These are phyloP conservation scores for Himantopus leucocephalus DNA, from an alignment of 2,113 vertebrate genomes.

Conservation along the genomic window DNA sequence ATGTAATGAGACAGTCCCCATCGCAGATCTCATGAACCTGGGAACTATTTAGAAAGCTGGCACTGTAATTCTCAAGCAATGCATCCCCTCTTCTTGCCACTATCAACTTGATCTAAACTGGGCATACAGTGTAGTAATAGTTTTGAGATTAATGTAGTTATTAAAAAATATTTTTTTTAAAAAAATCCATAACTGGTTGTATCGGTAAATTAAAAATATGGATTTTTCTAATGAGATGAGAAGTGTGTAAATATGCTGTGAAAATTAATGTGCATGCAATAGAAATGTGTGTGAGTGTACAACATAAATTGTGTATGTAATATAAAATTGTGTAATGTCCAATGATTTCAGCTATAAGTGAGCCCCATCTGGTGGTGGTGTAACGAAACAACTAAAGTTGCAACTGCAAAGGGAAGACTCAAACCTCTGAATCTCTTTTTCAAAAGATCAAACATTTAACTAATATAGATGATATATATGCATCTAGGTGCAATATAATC, in stretches of 20 bases:
- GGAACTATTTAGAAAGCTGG: background rate
- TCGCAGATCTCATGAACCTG: background rate
- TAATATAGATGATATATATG: background rate
- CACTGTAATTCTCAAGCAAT: background rate
- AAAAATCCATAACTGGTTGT: background rate
- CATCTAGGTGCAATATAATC: background rate
- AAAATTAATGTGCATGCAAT: background rate
- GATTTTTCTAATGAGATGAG: background rate
- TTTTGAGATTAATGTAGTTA: background rate
- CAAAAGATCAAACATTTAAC: background rate
- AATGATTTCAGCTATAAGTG: slow-evolving; percentile 62
- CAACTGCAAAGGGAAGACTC: background rate
- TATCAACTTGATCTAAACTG: background rate
- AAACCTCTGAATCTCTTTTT: background rate
- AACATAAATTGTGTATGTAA: background rate
- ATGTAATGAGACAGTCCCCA: background rate
- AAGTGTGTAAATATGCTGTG: background rate
- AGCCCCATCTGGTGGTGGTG: slow-evolving; percentile 76
- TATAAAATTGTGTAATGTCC: background rate
- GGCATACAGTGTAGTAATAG: background rate
- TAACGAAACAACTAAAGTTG: slow-evolving; percentile 14
- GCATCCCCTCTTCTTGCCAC: background rate
- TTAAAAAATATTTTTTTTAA: background rate
- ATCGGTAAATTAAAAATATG: background rate
- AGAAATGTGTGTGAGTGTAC: background rate